Evolutionary conservation across 1,140 invertebrate genomes (phyloP), one percentile per base, ranked within the genome.

Genomic region (Drosophila suzukii): DNA sequence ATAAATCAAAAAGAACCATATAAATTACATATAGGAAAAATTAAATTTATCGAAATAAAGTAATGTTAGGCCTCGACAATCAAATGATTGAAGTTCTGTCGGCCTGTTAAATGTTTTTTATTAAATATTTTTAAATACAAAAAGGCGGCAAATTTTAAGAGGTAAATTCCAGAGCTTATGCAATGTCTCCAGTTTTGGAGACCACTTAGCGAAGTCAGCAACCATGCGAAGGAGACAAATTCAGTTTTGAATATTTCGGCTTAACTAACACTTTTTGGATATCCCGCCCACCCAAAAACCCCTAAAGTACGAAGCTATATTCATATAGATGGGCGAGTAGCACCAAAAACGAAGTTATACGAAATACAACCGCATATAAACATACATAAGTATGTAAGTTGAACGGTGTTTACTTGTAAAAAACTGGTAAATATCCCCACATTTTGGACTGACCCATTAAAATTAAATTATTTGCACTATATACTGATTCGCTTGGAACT

Each of bases 371-470:
- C 56, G 24, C 43, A 59, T 13, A 6, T 10, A n/a, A 12, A 12
- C 30, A 36, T 24, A 36, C 13, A n/a, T 10, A 36, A 8, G 13
- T 17, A 50, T 53, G 32, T 15, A 53, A 11, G 56, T 36, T 65
- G 30, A 7, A 11, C 11, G 13, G 34, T 61, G 61, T 46, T 60
- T 59, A 63, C 32, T n/a, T 43, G 30, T 12, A 32, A 34, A 30
- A 50, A 34, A 50, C 3, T 24, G 27, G 20, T 17, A 58, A 58
- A 20, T 10, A 13, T 24, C 6, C 6, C 13, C n/a, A 8, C 6
- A 24, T 54, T 38, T 54, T 12, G n/a, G 32, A 11, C 44, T 44
- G 61, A 44, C 61, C 61, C 20, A 44, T 47, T 66, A 38, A 63
- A 66, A 20, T 30, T 13, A 6, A 30, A 47, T 30, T 47, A 63